Percentiles rank a stretch among this genome's conserved stretches.
Conservation (phyloP, 2,888 invertebrate species). For the Luffia ferchaultella region DNA sequence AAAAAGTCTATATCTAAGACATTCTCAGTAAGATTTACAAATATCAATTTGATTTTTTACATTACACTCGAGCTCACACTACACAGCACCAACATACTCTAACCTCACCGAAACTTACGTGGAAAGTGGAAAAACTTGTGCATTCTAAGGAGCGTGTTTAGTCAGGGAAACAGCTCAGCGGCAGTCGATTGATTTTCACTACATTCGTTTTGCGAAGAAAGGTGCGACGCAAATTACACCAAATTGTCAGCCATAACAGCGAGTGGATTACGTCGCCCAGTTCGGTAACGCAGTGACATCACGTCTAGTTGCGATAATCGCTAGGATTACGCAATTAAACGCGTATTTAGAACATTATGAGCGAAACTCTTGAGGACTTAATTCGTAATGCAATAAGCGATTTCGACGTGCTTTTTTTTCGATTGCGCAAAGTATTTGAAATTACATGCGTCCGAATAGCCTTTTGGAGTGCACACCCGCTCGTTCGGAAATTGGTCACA, state of each 20-base stretch:
- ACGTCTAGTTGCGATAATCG: not conserved
- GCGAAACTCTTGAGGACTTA: not conserved
- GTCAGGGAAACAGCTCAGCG: no score
- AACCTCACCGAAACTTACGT: no score
- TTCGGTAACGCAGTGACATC: not conserved
- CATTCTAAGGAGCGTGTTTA: no score
- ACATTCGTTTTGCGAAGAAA: no score
- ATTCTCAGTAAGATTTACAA: no score
- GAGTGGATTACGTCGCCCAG: not conserved
- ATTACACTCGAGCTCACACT: no score
- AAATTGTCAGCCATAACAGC: not conserved
- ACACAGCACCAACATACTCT: no score
- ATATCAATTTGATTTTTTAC: no score
- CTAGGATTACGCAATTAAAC: not conserved
- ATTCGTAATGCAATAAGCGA: not conserved
- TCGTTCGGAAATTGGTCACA: constrained; percentile 33
- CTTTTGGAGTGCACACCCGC: constrained; percentile 1
- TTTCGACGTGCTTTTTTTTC: no score
- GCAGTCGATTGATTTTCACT: no score
- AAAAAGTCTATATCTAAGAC: no score
- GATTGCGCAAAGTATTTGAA: not conserved
- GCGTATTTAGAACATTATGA: not conserved
- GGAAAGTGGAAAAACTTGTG: no score
- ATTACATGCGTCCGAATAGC: not conserved
- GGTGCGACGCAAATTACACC: not conserved